Base-by-base conservation (phyloP, 2,888 invertebrate genomes). In the Diplazon laetatorius region DNA sequence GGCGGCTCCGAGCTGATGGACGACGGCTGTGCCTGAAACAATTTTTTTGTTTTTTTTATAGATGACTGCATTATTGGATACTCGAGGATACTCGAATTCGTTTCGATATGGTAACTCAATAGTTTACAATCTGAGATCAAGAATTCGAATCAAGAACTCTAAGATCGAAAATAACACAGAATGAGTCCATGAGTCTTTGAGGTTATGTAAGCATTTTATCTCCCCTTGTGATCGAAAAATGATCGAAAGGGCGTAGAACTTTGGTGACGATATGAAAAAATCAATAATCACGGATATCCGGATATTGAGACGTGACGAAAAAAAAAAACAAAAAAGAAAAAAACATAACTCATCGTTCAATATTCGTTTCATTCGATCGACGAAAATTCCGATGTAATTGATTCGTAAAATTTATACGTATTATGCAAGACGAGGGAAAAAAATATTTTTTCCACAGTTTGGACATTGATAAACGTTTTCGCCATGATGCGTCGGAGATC, bases 1-100 rank as follows among this genome's bases (percentile, higher is more conserved):
- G 86, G 87, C 59, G 88, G 87, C 69, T 91, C 91, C 71, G 82
- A 78, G 65, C 84, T 88, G 78, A 84, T 89, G 74, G 85, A 86
- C 2, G 87, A 77, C 42, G 89, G 80, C 46, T 88, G 84, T 84
- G 87, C 84, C 90, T 90, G 82, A 25, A 84, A 87, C n/a, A 82
- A 20, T 75, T 16, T 18, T 20, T 62, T 59, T 57, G 30, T 30
- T 30, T 2, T 42, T 16, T 52, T 22, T 20, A 18, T 20, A 30
- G 30, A n/a, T n/a, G n/a, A n/a, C n/a, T n/a, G n/a, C n/a, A n/a
- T n/a, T n/a, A n/a, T n/a, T n/a, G n/a, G n/a, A n/a, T n/a, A n/a
- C n/a, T n/a, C n/a, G n/a, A n/a, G n/a, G n/a, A n/a, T n/a, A n/a
- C n/a, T n/a, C n/a, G n/a, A n/a, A n/a, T n/a, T n/a, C n/a, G n/a